phyloP scores from a whole-genome alignment of 2,797 vertebrate species.

The Chrosomus eos region DNA sequence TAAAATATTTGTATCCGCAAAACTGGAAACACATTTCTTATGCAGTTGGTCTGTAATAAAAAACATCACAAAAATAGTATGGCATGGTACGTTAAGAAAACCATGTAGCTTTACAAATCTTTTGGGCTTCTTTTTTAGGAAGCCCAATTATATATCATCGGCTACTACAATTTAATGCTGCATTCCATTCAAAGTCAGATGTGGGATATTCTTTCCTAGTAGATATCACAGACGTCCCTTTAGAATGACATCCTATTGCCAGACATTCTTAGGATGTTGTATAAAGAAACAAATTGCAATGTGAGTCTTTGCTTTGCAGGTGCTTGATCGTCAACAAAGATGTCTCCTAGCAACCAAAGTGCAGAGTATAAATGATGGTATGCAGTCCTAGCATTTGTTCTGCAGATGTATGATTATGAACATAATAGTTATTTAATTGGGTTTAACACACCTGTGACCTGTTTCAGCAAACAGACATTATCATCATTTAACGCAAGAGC shows the following conservation, averaged over 20 bases:
- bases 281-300: neutral
- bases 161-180: neutral
- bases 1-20: neutral
- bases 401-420: neutral
- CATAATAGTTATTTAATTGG: neutral
- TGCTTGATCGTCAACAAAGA: conserved; percentile 1
- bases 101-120: neutral
- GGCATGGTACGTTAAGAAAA: neutral
- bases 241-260: conserved; percentile 53
- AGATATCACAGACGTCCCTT: neutral
- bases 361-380: neutral
- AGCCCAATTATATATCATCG: neutral
- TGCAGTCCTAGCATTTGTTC: conserved; percentile 3
- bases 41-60: neutral
- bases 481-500: neutral
- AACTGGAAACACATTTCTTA: neutral
- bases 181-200: neutral
- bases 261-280: conserved; percentile 11
- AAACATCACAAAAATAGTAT: neutral
- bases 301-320: conserved; percentile 8
- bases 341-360: conserved; percentile 1
- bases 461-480: neutral
- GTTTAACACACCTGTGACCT: neutral
- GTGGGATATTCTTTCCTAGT: neutral
- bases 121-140: conserved; percentile 1